Evolutionary conservation across 37 sponge, comb jelly and placozoan genomes (phyloP).

Genomic region (Theonella swinhoei): DNA sequence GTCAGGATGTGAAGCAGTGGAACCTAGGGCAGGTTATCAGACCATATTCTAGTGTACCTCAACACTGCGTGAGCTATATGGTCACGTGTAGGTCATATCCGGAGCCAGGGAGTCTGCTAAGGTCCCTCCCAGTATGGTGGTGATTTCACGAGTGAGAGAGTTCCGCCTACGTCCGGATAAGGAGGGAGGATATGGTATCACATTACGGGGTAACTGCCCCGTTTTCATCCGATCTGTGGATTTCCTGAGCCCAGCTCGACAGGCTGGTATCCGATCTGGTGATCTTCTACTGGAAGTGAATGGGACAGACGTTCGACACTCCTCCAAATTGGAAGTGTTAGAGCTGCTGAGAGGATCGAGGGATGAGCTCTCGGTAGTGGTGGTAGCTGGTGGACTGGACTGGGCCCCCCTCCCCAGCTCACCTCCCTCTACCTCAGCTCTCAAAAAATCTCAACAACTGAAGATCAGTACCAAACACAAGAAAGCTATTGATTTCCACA

Average conservation of each 20-base stretch:
- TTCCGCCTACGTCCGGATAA: slow-evolving; percentile 16
- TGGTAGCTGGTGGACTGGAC: slow-evolving; percentile 65
- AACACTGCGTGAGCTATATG: neutral
- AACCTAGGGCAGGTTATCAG: slow-evolving; percentile 36
- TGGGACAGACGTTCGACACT: slow-evolving; percentile 18
- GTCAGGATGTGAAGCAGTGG: slow-evolving; percentile 65
- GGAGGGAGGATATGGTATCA: slow-evolving; percentile 73
- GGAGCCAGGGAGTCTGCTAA: slow-evolving; percentile 44
- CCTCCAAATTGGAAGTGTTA: slow-evolving; percentile 45
- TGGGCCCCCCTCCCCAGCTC: neutral
- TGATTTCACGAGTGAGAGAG: slow-evolving; percentile 63
- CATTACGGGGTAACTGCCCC: slow-evolving; percentile 75
- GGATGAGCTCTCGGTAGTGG: slow-evolving; percentile 29
- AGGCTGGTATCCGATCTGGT: slow-evolving; percentile 83
- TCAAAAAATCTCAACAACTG: neutral
- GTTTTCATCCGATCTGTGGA: slow-evolving; percentile 88
- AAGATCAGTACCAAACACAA: slow-evolving; percentile 34
- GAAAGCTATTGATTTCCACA: slow-evolving; percentile 66
- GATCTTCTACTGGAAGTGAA: slow-evolving; percentile 83
- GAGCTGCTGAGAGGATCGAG: slow-evolving; percentile 51
- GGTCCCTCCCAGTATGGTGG: slow-evolving; percentile 79
- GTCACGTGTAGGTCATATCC: slow-evolving; percentile 24
- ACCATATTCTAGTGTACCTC: neutral
- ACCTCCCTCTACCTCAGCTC: neutral
- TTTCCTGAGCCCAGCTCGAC: slow-evolving; percentile 61